A percentile compares a stretch with the other conserved stretches of the same genome.
Conservation (phyloP, 53 echinoderm and acorn worm genomes). For the Temnopleurus reevesii region DNA sequence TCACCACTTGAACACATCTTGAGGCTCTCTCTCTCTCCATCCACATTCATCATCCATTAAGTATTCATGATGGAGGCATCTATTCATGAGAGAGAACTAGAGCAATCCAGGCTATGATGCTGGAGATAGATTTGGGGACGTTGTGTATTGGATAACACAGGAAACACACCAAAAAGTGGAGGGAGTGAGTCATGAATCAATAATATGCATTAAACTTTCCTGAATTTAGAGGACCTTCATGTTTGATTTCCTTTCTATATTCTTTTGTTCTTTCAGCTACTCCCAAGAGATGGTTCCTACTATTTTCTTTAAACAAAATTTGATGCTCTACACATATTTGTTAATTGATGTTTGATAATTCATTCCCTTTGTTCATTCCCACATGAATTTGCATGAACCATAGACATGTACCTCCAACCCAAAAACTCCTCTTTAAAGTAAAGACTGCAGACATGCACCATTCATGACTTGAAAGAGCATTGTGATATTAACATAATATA, state of each 20-base stretch:
- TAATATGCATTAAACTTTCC: conserved; percentile 44
- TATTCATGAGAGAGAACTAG: neutral
- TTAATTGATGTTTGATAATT: too few relatives aligned
- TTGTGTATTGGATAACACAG: neutral
- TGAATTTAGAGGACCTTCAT: neutral
- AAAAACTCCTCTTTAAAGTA: too few relatives aligned
- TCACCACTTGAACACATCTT: conserved; percentile 1
- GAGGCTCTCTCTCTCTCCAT: neutral
- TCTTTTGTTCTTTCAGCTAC: neutral
- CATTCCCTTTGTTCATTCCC: too few relatives aligned
- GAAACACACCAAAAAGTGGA: neutral
- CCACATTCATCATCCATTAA: conserved; percentile 19
- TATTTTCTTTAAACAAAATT: too few relatives aligned
- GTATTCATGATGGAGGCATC: conserved; percentile 37
- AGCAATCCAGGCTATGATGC: neutral
- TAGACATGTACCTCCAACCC: too few relatives aligned
- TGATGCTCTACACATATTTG: too few relatives aligned
- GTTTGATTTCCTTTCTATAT: neutral
- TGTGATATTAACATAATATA: too few relatives aligned
- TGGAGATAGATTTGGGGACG: neutral
- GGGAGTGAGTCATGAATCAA: conserved; percentile 55
- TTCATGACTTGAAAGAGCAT: too few relatives aligned
- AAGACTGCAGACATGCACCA: too few relatives aligned
- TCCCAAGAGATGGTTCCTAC: neutral
- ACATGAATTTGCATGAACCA: too few relatives aligned